phyloP scores from a whole-genome alignment of 2,797 vertebrate genomes.

The Sternotherus odoratus region DNA sequence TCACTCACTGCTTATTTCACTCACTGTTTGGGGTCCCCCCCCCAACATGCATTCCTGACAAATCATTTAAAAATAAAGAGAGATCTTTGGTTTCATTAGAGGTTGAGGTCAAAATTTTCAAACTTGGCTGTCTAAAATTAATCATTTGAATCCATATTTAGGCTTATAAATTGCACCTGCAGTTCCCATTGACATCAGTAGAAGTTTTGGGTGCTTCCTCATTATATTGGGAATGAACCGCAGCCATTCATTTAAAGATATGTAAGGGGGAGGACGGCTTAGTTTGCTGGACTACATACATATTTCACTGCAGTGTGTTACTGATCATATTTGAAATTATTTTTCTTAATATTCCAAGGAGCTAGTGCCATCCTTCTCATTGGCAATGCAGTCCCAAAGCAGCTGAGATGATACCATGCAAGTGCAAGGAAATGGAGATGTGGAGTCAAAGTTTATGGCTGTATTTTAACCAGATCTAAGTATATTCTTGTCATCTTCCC shows the following conservation, averaged over 20 bases:
- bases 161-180: neutral
- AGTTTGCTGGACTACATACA: neutral
- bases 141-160: neutral
- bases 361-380: neutral
- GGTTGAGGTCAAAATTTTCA: neutral
- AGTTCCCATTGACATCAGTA: neutral
- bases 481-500: neutral
- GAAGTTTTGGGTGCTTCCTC: neutral
- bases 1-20: neutral
- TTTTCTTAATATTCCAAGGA: neutral
- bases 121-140: neutral
- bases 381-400: neutral
- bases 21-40: too few relatives aligned
- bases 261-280: neutral
- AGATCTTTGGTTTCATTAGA: too few relatives aligned
- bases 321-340: neutral
- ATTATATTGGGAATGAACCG: neutral
- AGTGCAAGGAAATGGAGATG: neutral
- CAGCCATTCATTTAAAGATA: neutral
- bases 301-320: neutral
- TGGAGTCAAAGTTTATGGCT: neutral
- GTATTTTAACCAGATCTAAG: neutral
- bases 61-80: too few relatives aligned
- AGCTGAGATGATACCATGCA: neutral
- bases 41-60: too few relatives aligned